phyloP scores from a whole-genome alignment of 2,797 vertebrate species.

The Petrocephalus schoutedeni region DNA sequence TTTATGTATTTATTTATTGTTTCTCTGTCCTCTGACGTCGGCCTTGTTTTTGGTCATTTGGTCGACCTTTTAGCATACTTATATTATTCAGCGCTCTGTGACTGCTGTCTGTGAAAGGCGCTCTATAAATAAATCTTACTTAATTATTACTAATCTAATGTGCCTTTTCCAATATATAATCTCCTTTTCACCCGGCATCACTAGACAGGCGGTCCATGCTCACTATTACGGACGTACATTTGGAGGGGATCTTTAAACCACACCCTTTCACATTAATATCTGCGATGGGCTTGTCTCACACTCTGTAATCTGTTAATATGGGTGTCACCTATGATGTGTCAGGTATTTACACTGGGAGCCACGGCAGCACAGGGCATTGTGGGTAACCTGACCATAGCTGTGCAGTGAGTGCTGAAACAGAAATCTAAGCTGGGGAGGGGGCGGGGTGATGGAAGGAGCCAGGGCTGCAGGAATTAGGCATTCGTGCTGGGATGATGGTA shows the following conservation, averaged over 20 bases:
- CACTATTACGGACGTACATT: slow-evolving; percentile 43
- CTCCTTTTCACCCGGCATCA: slow-evolving; percentile 28
- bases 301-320: too few relatives aligned
- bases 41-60: too few relatives aligned
- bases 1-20: too few relatives aligned
- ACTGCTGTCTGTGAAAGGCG: too few relatives aligned
- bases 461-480: not conserved
- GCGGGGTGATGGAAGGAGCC: not conserved
- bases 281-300: slow-evolving; percentile 39
- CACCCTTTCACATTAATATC: slow-evolving; percentile 43
- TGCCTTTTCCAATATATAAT: slow-evolving; percentile 15
- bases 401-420: not conserved
- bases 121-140: too few relatives aligned
- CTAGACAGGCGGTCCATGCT: slow-evolving; percentile 40
- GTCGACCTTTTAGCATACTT: too few relatives aligned
- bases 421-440: not conserved
- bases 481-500: not conserved
- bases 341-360: not conserved
- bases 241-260: slow-evolving; percentile 38
- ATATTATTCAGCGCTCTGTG: too few relatives aligned
- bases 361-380: not conserved
- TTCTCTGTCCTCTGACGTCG: too few relatives aligned
- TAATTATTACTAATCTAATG: too few relatives aligned
- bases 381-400: not conserved
- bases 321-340: not conserved